Evolutionary conservation across 2,888 invertebrate genomes (phyloP).

Genomic region (Alcis repandata): DNA sequence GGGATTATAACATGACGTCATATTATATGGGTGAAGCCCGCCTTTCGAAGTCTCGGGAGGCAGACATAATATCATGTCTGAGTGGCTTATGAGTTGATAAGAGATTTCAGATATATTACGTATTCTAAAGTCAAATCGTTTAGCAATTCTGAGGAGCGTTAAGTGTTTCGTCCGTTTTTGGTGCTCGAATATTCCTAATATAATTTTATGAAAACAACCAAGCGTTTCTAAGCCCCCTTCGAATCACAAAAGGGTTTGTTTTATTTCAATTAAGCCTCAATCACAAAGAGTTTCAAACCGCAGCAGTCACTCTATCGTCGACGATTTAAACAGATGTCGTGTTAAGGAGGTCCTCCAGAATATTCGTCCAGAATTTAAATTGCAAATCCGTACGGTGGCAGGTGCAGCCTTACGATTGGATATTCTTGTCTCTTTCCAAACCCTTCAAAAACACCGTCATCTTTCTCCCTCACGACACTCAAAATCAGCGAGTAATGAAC

Average conservation of each 20-base stretch:
- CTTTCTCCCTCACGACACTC: slow-evolving; percentile 65
- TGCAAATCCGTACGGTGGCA: slow-evolving; percentile 85
- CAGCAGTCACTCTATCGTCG: slow-evolving; percentile 83
- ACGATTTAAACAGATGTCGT: slow-evolving; percentile 87
- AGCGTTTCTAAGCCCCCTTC: slow-evolving; percentile 59
- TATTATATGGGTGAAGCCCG: slow-evolving; percentile 41
- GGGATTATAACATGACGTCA: slow-evolving; percentile 69
- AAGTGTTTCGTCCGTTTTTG: neutral
- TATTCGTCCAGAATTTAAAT: slow-evolving; percentile 86
- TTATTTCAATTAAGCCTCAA: slow-evolving; percentile 84
- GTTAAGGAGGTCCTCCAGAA: slow-evolving; percentile 86
- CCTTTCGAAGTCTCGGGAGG: slow-evolving; percentile 25
- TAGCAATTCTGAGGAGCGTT: neutral
- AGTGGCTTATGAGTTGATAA: slow-evolving; percentile 6
- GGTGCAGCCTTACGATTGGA: slow-evolving; percentile 80
- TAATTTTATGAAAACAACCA: slow-evolving; percentile 53
- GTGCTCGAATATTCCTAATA: slow-evolving; percentile 18
- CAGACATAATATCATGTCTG: slow-evolving; percentile 19
- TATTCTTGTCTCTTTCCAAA: slow-evolving; percentile 68
- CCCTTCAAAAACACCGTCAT: slow-evolving; percentile 57
- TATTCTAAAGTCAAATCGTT: neutral
- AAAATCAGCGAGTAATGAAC: slow-evolving; percentile 85
- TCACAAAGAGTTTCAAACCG: slow-evolving; percentile 79
- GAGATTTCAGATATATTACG: neutral
- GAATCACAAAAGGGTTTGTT: slow-evolving; percentile 76